Base-by-base conservation (phyloP, 53 echinoderm and acorn worm genomes). In the Paracentrotus lividus region DNA sequence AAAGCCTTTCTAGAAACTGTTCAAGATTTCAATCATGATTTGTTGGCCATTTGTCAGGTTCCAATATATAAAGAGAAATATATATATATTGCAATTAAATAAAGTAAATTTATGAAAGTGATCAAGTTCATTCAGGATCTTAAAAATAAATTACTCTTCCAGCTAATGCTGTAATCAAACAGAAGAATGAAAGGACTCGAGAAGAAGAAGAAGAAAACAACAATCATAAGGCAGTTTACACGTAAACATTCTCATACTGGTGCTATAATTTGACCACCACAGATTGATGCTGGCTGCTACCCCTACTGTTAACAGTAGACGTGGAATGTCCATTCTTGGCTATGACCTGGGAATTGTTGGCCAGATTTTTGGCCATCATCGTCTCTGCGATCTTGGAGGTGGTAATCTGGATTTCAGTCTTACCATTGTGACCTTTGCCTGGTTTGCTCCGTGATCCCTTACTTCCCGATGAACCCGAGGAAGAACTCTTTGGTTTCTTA, bases 341-440 rank as follows among this genome's bases (percentile, higher is more conserved):
- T 24, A 92, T 77, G 0, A 42, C 60, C 44, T 92, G 92, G n/a
- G 77, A 16, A 57, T 54, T 91, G 29, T 27, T 45, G 54, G 56
- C 81, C 24, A 92, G 38, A n/a, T n/a, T n/a, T n/a, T n/a, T 92
- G 58, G 92, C 92, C 92, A 92, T 77, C 92, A 92, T 77, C 12
- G 95, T 93, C 72, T 95, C 88, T 57, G 93, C 95, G 12, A 95
- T 95, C 57, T 93, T 88, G n/a, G 95, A 95, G 14, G 95, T 95
- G 16, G 95, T 95, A 52, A 95, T 90, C 40, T 92, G 92, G 81
- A 55, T 78, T 38, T 92, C 92, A n/a, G 81, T 78, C 58, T 78
- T 92, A 45, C 92, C 92, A 20, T 90, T 90, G 9, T 78, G 43
- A 26, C 59, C 42, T 34, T 55, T 61, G 24, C 81, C 38, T 24